A percentile compares a stretch with the other conserved stretches of the same genome.
phyloP scores from a whole-genome alignment of 2,797 vertebrate species.

The Crocodylus rhombifer region DNA sequence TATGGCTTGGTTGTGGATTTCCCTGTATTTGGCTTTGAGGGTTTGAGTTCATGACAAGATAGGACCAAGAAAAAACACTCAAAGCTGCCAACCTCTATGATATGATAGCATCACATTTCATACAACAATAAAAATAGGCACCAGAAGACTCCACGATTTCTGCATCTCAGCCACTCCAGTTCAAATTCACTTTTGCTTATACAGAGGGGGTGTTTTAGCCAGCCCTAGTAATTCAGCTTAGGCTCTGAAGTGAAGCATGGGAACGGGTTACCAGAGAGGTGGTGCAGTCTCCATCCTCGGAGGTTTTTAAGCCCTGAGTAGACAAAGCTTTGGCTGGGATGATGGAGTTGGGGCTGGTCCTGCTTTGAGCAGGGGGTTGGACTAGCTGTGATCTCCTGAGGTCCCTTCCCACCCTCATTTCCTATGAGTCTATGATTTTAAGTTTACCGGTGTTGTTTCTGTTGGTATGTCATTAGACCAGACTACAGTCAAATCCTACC shows the following conservation, averaged over 20 bases:
- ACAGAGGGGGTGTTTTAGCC: too few relatives aligned
- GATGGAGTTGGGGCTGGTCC: too few relatives aligned
- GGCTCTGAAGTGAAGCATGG: rapidly evolving
- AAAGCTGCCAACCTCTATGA: rapidly evolving
- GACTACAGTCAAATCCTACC: neutral
- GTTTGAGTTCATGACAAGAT: neutral
- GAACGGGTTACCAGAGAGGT: too few relatives aligned
- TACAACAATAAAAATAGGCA: neutral
- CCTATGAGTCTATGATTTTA: too few relatives aligned
- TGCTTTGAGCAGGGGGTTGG: too few relatives aligned
- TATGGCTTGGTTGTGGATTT: neutral
- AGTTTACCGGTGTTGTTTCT: neutral
- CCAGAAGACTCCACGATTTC: rapidly evolving
- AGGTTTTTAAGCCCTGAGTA: too few relatives aligned
- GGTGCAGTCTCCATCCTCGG: too few relatives aligned
- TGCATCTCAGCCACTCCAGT: neutral
- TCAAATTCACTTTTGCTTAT: too few relatives aligned
- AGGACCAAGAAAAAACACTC: neutral
- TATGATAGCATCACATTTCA: neutral
- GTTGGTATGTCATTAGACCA: neutral
- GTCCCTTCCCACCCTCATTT: too few relatives aligned
- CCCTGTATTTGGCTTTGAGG: neutral
- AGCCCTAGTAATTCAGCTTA: neutral
- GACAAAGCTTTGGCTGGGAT: too few relatives aligned
- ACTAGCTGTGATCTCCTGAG: too few relatives aligned